phyloP scores from a whole-genome alignment of 2,113 vertebrate genomes.

The Sclerurus mexicanus region DNA sequence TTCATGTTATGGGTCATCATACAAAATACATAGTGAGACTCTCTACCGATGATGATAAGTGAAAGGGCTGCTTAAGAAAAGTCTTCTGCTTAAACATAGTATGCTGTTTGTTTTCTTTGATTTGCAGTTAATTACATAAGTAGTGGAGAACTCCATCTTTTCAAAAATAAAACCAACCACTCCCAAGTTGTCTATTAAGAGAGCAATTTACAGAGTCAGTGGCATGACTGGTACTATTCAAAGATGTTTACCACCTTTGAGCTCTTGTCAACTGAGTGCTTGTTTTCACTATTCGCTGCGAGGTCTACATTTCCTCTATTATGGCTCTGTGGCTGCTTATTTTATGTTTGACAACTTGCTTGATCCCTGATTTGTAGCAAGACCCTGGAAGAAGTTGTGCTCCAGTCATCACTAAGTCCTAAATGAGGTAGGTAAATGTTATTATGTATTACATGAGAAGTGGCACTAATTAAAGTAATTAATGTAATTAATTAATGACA shows the following conservation, averaged over 20 bases:
- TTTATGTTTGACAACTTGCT: neutral
- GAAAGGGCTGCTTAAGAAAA: neutral
- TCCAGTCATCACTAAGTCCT: neutral
- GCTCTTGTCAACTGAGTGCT: too few relatives aligned
- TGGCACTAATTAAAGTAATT: neutral
- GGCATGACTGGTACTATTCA: neutral
- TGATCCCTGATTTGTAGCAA: accelerated
- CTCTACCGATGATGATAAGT: neutral
- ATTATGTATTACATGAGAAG: neutral
- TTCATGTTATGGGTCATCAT: neutral
- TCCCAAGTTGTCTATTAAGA: neutral
- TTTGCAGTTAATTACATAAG: neutral
- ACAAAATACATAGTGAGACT: neutral
- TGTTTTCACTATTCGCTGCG: neutral
- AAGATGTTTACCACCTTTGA: neutral
- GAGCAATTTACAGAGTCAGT: neutral
- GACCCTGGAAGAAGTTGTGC: neutral
- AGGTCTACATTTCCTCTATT: neutral
- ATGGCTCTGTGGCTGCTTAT: neutral
- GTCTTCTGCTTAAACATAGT: neutral
- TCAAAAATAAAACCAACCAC: neutral
- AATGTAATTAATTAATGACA: neutral
- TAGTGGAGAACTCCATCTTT: neutral
- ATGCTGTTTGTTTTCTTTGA: neutral
- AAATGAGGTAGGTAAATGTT: neutral